Base-by-base conservation (phyloP, 2,888 invertebrate species). In the Smittia aterrima region DNA sequence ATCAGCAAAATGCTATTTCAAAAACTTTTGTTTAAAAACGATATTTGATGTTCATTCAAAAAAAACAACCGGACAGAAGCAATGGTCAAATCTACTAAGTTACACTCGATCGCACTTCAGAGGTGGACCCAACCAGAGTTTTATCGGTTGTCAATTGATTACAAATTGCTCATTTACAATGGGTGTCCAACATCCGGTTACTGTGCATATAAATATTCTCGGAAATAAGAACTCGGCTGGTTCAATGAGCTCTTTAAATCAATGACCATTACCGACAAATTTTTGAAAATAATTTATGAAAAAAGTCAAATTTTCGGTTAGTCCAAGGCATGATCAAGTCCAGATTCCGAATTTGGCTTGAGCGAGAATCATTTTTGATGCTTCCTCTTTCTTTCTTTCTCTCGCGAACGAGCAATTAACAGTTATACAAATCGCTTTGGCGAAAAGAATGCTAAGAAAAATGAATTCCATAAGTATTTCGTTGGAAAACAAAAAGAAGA, bases 161-260 rank as follows among this genome's bases (percentile, higher is more conserved):
- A 58, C 58, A 22, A 58, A 58, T 58, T 58, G 6, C 11, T 64
- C 25, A 64, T 27, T 64, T 4, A 72, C 72, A 71, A 71, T 72
- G 13, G 24, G 58, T 16, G 62, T 62, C 32, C 4, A 72, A 72
- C 72, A 40, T 72, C 72, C 72, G 72, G 72, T 53, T 58, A 22
- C 18, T 2, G 11, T 71, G 71, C 70, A 70, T 70, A n/a, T 13
- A 20, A 27, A n/a, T 13, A 20, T 58, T 70, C 53, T 72, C 72
- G 72, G 72, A 72, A 72, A 38, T 62, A 62, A 11, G 58, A 32
- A 22, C 62, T 71, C 68, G 71, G 54, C 20, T 54, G 70, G 54
- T 71, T 71, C 70, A 71, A 72, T 72, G 58, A 16, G 6, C 25
- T 64, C 25, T 47, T 47, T 47, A 16, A 38, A 4, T 38, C n/a